Base-by-base conservation (phyloP, 2,113 vertebrate genomes). In the Apus apus region DNA sequence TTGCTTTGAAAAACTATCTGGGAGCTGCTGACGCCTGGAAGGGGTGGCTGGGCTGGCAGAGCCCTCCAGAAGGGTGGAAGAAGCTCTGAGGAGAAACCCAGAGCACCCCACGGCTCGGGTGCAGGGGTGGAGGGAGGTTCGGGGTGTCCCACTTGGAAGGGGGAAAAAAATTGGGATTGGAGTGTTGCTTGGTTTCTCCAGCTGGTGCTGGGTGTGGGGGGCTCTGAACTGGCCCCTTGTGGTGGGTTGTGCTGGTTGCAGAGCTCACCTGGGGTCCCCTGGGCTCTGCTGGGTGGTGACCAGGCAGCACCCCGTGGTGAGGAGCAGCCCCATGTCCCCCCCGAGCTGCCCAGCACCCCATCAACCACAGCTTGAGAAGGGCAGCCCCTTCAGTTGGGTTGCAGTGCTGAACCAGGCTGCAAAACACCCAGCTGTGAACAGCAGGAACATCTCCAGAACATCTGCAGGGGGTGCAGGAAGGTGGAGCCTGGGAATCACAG, bases 1-100 rank as follows among this genome's bases (percentile, higher is more conserved):
- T 75, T 70, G 91, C 97, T 96, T 93, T 93, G 97, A 96, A 97
- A 96, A 94, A 38, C 88, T 85, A 96, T 97, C 96, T 87, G 36
- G 91, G 90, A 86, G 88, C 61, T 84, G 90, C 87, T 94, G 92
- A 79, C 7, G 6, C 73, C 82, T 68, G 17, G 1, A 30, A 1
- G 18, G 18, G 70, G 25, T n/a, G n/a, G 21, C 54, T 1, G 7
- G 45, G 40, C 58, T 75, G 65, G 48, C 70, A 58, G 45, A 45
- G 45, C 56, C 8, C 27, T 40, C 14, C 27, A 5, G 43, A 9
- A 65, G 78, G 71, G 66, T 29, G 61, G 74, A 77, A 71, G 40
- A 34, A 86, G 62, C 29, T 10, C 27, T 3, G 0, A 27, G 30
- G 27, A 43, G 32, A 58, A 82, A 51, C 23, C 12, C 60, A 27